These are phyloP conservation scores for Taphrorychus bicolor DNA, from an alignment of 2,888 invertebrate species.

Conservation along the genomic window DNA sequence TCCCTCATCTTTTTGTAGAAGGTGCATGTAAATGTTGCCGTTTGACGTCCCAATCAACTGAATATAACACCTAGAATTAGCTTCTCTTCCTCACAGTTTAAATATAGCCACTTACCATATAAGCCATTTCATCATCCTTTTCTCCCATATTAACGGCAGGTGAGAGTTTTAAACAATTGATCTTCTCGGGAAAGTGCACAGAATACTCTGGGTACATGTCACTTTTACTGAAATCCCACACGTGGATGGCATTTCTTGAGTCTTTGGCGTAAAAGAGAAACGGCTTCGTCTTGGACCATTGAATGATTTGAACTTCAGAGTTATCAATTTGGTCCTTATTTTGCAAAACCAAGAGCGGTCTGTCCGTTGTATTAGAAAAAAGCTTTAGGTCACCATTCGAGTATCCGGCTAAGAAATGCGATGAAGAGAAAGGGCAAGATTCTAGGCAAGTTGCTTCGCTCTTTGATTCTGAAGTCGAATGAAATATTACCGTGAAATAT, in stretches of 20 bases:
- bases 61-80: constrained; percentile 45
- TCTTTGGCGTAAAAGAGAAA: constrained; percentile 63
- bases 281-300: constrained; percentile 64
- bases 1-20: constrained; percentile 59
- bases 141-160: constrained; percentile 49
- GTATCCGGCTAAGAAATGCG: constrained; percentile 63
- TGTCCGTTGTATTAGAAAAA: constrained; percentile 57
- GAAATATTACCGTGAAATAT: too few species aligned
- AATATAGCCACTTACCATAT: constrained; percentile 57
- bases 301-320: constrained; percentile 57
- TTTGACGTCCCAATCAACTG: constrained; percentile 61
- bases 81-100: not conserved
- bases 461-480: not conserved
- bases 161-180: constrained; percentile 60
- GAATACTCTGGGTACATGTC: constrained; percentile 62
- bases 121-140: constrained; percentile 52
- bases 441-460: constrained; percentile 60
- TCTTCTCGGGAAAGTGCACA: constrained; percentile 57
- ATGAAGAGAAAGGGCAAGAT: constrained; percentile 60
- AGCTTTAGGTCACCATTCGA: constrained; percentile 63
- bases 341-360: constrained; percentile 58
- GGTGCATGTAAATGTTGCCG: constrained; percentile 60
- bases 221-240: constrained; percentile 64
- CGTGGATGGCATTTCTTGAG: constrained; percentile 58
- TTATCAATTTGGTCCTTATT: constrained; percentile 52